These are phyloP conservation scores for Caranx melampygus DNA, from an alignment of 2,113 vertebrate genomes.

Conservation along the genomic window DNA sequence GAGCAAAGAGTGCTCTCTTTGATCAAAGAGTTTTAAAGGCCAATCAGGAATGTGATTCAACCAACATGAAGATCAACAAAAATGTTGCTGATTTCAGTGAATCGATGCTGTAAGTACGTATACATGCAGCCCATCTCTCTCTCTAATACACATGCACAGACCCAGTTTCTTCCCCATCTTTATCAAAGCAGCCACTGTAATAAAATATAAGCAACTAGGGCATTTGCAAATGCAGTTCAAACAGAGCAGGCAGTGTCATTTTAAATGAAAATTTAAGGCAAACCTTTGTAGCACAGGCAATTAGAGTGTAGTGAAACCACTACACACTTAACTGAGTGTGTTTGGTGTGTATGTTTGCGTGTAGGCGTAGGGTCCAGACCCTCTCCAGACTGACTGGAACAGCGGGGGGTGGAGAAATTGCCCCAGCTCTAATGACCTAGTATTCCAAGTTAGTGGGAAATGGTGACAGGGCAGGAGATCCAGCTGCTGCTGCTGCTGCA, in stretches of 20 bases:
- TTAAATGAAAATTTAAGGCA: conserved; percentile 1
- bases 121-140: neutral
- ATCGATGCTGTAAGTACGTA: neutral
- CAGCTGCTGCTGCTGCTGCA: conserved; percentile 27
- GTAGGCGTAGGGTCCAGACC: conserved; percentile 1
- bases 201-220: conserved; percentile 26
- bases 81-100: conserved; percentile 20
- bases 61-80: conserved; percentile 2
- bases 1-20: neutral
- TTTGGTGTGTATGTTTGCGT: neutral
- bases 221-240: conserved; percentile 31
- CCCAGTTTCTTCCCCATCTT: neutral
- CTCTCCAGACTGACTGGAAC: conserved; percentile 27
- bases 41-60: conserved; percentile 5
- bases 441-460: conserved; percentile 49
- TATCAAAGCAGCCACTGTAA: conserved; percentile 9
- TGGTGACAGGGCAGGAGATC: conserved; percentile 42
- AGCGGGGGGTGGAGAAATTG: conserved; percentile 29
- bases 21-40: neutral
- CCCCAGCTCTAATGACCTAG: conserved; percentile 45
- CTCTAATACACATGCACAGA: neutral
- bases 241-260: conserved; percentile 17
- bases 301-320: conserved; percentile 12
- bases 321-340: neutral
- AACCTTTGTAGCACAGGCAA: conserved; percentile 16